Percentiles rank a stretch among this genome's conserved stretches.
phyloP scores from a whole-genome alignment of 2,113 vertebrate species.

The Percopsis transmontana region DNA sequence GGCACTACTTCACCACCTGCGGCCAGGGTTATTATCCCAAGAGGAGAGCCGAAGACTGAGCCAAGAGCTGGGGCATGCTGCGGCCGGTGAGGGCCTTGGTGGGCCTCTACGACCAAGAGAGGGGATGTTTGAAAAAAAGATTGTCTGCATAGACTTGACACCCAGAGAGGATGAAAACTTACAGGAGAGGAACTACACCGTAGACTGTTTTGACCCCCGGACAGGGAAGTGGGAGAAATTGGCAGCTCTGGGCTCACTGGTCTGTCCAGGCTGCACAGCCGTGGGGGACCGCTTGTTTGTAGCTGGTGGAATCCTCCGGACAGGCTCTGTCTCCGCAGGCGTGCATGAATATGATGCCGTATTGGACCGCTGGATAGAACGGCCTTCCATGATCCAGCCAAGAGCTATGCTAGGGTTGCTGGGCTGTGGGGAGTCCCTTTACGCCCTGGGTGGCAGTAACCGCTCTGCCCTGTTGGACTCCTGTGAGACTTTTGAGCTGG shows the following conservation, averaged over 20 bases:
- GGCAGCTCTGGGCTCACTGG: conserved; percentile 77
- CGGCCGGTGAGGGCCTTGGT: conserved; percentile 67
- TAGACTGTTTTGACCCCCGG: conserved; percentile 82
- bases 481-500: conserved; percentile 72
- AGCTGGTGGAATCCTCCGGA: conserved; percentile 78
- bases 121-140: conserved; percentile 86
- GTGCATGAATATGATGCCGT: conserved; percentile 82
- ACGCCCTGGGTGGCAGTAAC: conserved; percentile 81
- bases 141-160: conserved; percentile 81
- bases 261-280: conserved; percentile 79
- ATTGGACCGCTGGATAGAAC: conserved; percentile 76
- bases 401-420: conserved; percentile 80
- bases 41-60: conserved; percentile 78
- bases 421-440: conserved; percentile 76
- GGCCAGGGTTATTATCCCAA: conserved; percentile 77
- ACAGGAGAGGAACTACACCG: conserved; percentile 70
- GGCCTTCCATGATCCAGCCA: conserved; percentile 74
- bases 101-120: conserved; percentile 79
- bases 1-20: conserved; percentile 74
- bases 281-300: conserved; percentile 80
- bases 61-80: conserved; percentile 75
- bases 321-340: conserved; percentile 74
- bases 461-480: conserved; percentile 74
- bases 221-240: conserved; percentile 83
- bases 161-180: conserved; percentile 76